A percentile compares a stretch with the other conserved stretches of the same genome.
These are phyloP conservation scores for Mactromeris polynyma DNA, from an alignment of 2,888 invertebrate species.

Conservation along the genomic window DNA sequence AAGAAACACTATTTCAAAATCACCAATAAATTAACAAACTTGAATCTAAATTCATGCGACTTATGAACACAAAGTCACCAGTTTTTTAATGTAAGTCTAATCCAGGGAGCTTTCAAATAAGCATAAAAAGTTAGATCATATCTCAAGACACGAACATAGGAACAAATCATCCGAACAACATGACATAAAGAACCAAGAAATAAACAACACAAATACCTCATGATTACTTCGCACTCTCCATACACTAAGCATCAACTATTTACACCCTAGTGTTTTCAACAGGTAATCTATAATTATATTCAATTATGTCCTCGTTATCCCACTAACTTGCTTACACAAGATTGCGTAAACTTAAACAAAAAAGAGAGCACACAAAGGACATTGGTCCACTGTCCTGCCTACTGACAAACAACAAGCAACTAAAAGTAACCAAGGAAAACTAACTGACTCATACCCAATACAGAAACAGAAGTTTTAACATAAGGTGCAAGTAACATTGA, in stretches of 20 bases:
- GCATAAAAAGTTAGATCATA: not conserved
- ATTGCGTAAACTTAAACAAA: not conserved
- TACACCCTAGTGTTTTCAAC: constrained; percentile 24
- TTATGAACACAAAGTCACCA: not conserved
- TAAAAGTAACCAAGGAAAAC: not conserved
- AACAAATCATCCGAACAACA: not conserved
- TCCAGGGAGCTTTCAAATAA: not conserved
- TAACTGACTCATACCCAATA: constrained; percentile 7
- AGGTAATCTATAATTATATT: constrained; percentile 17
- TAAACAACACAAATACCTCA: constrained; percentile 30
- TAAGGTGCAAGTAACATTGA: constrained; percentile 11
- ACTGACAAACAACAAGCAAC: not conserved
- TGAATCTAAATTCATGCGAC: not conserved
- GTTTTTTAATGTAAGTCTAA: not conserved
- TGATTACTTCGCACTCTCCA: constrained; percentile 30
- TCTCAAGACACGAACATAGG: not conserved
- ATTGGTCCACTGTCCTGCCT: not conserved
- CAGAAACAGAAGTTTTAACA: not conserved
- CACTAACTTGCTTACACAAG: not conserved
- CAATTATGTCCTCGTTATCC: constrained; percentile 27
- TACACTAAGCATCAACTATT: constrained; percentile 38
- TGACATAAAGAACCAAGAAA: not conserved
- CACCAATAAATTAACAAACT: not conserved
- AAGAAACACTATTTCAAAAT: not conserved
- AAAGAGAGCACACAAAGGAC: not conserved